Conservation (phyloP, 2,888 invertebrate genomes). For the Sesamia inferens region DNA sequence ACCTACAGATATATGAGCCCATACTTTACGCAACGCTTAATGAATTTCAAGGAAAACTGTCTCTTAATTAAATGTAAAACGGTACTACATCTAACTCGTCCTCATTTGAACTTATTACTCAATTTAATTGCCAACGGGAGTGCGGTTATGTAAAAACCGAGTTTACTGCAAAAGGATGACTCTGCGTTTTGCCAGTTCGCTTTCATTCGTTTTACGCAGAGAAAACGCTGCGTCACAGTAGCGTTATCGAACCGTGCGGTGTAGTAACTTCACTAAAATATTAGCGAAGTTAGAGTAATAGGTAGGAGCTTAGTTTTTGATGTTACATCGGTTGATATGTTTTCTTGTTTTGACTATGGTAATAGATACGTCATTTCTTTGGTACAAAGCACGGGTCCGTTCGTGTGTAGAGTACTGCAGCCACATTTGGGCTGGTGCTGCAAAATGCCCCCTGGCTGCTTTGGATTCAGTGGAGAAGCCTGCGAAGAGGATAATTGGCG, state of each 20-base stretch:
- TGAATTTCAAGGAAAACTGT: slow-evolving; percentile 9
- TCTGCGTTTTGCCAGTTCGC: slow-evolving; percentile 61
- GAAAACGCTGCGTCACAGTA: slow-evolving; percentile 65
- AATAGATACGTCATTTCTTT: background rate
- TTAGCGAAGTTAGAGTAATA: slow-evolving; percentile 43
- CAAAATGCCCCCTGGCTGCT: too few relatives aligned
- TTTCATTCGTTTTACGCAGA: slow-evolving; percentile 63
- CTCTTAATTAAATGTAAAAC: slow-evolving; percentile 23
- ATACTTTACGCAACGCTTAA: background rate
- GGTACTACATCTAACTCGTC: slow-evolving; percentile 22
- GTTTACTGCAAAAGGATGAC: slow-evolving; percentile 61
- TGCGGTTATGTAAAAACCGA: slow-evolving; percentile 53
- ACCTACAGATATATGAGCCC: background rate
- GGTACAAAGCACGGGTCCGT: too few relatives aligned
- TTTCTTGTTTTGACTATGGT: slow-evolving; percentile 11
- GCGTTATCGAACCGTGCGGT: slow-evolving; percentile 62
- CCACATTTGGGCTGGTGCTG: too few relatives aligned
- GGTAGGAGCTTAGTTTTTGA: slow-evolving; percentile 9
- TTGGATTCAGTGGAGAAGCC: too few relatives aligned
- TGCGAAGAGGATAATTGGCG: too few relatives aligned
- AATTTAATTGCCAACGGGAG: slow-evolving; percentile 58
- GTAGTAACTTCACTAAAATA: slow-evolving; percentile 60
- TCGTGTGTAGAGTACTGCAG: too few relatives aligned
- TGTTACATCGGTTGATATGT: background rate
- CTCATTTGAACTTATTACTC: slow-evolving; percentile 53